These are phyloP conservation scores for Zenarchopterus dispar DNA, from an alignment of 2,797 vertebrate genomes.

Conservation along the genomic window DNA sequence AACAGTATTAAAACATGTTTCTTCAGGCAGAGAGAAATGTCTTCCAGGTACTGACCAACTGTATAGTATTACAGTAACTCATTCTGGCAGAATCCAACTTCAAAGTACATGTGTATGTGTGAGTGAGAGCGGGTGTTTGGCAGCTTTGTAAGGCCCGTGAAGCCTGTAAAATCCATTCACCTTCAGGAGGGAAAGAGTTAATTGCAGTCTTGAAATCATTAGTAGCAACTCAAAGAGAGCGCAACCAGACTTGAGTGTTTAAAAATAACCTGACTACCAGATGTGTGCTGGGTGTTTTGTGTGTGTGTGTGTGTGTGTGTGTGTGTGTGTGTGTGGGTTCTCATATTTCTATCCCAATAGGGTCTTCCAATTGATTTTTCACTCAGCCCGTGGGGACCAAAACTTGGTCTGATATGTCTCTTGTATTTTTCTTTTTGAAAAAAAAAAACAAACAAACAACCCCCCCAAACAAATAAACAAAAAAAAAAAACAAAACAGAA, in stretches of 20 bases:
- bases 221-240: conserved; percentile 47
- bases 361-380: too few relatives aligned
- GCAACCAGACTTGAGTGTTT: conserved; percentile 54
- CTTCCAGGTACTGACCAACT: conserved; percentile 56
- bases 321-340: neutral
- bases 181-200: conserved; percentile 54
- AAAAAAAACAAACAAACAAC: too few relatives aligned
- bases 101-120: conserved; percentile 34
- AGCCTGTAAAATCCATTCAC: conserved; percentile 63
- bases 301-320: conserved; percentile 31
- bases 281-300: conserved; percentile 48
- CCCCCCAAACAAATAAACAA: too few relatives aligned
- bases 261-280: conserved; percentile 70
- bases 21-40: conserved; percentile 15
- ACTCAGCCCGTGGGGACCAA: too few relatives aligned
- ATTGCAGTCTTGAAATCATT: conserved; percentile 77
- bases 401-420: too few relatives aligned
- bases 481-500: too few relatives aligned
- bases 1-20: conserved; percentile 30
- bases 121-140: too few relatives aligned
- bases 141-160: conserved; percentile 36
- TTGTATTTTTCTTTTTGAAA: too few relatives aligned
- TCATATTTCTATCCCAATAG: too few relatives aligned
- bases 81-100: conserved; percentile 36
- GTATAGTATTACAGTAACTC: conserved; percentile 44